phyloP scores from a whole-genome alignment of 2,797 vertebrate species.

The Chanos chanos region DNA sequence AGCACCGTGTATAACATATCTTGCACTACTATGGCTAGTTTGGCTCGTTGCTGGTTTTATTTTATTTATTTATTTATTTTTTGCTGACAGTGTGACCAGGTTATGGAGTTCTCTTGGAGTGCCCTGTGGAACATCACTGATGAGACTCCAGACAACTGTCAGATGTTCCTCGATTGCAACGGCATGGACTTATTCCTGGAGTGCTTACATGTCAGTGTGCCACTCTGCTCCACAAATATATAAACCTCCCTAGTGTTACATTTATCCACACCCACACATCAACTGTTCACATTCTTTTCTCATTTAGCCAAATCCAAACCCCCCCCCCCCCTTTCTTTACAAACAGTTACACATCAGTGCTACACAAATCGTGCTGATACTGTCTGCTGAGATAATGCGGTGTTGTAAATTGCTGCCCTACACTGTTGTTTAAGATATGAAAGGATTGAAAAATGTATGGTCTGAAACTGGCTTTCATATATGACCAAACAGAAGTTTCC shows the following conservation, averaged over 20 bases:
- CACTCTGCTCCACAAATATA: too few relatives aligned
- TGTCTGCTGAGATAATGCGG: too few relatives aligned
- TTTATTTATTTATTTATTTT: background rate
- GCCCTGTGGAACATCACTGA: slow-evolving; percentile 99
- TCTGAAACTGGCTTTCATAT: too few relatives aligned
- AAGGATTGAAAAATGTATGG: too few relatives aligned
- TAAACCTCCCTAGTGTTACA: background rate
- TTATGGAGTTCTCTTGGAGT: slow-evolving; percentile 99
- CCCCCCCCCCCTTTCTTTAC: too few relatives aligned
- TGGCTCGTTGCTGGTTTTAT: background rate
- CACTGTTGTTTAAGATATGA: too few relatives aligned
- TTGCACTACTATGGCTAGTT: background rate
- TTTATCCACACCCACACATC: background rate
- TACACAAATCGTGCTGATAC: too few relatives aligned
- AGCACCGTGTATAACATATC: too few relatives aligned
- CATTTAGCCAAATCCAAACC: too few relatives aligned
- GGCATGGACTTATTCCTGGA: slow-evolving; percentile 96
- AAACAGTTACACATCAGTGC: too few relatives aligned
- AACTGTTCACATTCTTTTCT: too few relatives aligned
- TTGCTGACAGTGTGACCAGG: slow-evolving; percentile 95
- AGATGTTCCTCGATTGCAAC: slow-evolving; percentile 95
- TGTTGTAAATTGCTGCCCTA: too few relatives aligned
- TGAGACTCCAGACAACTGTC: slow-evolving; percentile 96
- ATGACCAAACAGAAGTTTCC: slow-evolving; percentile 97
- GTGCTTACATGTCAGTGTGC: slow-evolving; percentile 86